These are phyloP conservation scores for Ryuthela nishihirai DNA, from an alignment of 2,888 invertebrate species.

Conservation along the genomic window DNA sequence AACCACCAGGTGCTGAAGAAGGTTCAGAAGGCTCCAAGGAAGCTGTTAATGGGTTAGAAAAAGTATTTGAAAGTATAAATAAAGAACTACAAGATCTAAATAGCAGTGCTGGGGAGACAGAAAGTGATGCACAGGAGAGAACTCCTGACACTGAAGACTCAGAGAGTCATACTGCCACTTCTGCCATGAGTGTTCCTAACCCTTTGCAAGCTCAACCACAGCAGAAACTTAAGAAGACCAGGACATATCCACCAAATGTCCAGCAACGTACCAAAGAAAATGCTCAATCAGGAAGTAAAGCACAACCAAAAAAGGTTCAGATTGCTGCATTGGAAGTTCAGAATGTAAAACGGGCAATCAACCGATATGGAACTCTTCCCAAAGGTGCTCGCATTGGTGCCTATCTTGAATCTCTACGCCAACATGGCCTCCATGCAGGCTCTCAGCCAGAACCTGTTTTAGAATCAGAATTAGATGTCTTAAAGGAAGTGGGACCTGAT, in stretches of 20 bases:
- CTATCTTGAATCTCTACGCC: conserved; percentile 86
- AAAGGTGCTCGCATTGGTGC: conserved; percentile 96
- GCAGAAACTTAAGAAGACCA: conserved; percentile 62
- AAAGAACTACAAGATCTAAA: conserved; percentile 55
- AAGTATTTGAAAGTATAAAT: conserved; percentile 57
- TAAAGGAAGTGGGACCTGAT: conserved; percentile 30
- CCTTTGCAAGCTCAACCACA: conserved; percentile 56
- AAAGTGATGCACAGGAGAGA: conserved; percentile 66
- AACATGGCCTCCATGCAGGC: conserved; percentile 61
- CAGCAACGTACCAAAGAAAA: conserved; percentile 43
- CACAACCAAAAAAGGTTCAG: conserved; percentile 57
- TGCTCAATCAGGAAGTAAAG: conserved; percentile 32
- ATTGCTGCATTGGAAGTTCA: conserved; percentile 92
- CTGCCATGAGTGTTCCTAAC: conserved; percentile 49
- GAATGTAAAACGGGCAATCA: conserved; percentile 84
- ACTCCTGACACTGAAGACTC: conserved; percentile 73
- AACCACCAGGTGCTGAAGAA: conserved; percentile 41
- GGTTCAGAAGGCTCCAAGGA: conserved; percentile 44
- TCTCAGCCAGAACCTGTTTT: conserved; percentile 30
- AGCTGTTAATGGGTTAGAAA: conserved; percentile 58
- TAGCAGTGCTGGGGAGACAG: conserved; percentile 60
- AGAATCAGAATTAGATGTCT: conserved; percentile 31
- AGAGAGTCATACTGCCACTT: conserved; percentile 54
- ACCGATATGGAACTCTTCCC: conserved; percentile 93
- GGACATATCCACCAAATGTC: conserved; percentile 60